Base-by-base conservation (phyloP, 2,888 invertebrate genomes). In the Tridacna crocea region DNA sequence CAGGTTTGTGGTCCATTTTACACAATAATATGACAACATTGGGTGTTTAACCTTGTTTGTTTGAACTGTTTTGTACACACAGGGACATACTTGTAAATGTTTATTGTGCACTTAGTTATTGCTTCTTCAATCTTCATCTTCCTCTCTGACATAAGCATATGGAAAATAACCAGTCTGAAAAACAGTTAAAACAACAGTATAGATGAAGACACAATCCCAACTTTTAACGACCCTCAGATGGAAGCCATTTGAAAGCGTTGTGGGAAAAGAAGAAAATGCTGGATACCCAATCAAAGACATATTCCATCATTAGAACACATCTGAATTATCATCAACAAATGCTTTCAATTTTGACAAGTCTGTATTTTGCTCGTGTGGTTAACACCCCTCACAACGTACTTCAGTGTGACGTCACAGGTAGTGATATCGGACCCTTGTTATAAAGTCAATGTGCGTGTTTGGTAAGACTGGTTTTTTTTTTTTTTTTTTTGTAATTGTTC, bases 141-240 rank as follows among this genome's bases (percentile, higher is more conserved):
- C 92, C 81, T 94, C 94, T 61, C 88, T 84, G 4, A 94, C 94
- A 87, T 94, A 94, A 0, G 94, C 92, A 81, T 92, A 88, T 0
- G 95, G 95, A 84, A 95, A 95, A 89, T 94, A 95, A n/a, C 95
- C 95, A 79, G 93, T 87, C 94, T 95, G 92, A 65, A 93, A 92
- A 26, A 55, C 10, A 55, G 55, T 55, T 15, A 10, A 15, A 55
- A 55, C 3, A 55, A 55, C 55, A 15, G 55, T 3, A 24, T n/a
- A 6, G 51, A 58, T 36, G 36, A 24, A 13, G 13, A 24, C 24
- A 24, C 26, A 61, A 61, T 24, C 24, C 4, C 36, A 36, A 4
- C 3, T 36, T 36, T 36, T 36, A 36, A 36, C 8, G 36, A 36
- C 36, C 36, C 36, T 36, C 3, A 55, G 6, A 55, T 6, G 10